Base-by-base conservation (phyloP, 1,140 invertebrate species). In the Drosophila takahashii region DNA sequence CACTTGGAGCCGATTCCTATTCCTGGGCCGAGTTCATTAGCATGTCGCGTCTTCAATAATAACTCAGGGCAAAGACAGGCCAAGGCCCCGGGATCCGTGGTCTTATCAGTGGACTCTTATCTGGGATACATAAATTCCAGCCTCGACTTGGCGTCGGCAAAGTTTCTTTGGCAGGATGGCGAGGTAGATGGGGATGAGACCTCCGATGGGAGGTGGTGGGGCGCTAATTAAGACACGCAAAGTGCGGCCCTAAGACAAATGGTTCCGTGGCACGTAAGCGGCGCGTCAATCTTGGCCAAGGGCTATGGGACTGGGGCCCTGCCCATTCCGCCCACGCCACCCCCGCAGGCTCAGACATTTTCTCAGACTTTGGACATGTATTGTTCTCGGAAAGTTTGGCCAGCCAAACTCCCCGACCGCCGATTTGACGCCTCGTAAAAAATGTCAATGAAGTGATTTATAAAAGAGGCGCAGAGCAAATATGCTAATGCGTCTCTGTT, bases 371-470 rank as follows among this genome's bases (percentile, higher is more conserved):
- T 18, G 77, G 64, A 41, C 58, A 62, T 60, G 36, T 75, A 61
- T 41, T 60, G 56, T 58, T 69, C 61, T 41, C 37, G 27, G 10
- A 59, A 87, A 75, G 51, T 87, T 78, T 64, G 27, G 50, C 18
- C 11, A 11, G 15, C 22, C 22, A 4, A 32, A 4, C 59, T 13
- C 39, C 39, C 9, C 16, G 8, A 32, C 48, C 48, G 48, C 56
- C 41, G 51, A 76, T 65, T 66, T 85, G 52, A 52, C 79, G 83
- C 54, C 59, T 86, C 83, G 75, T 86, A 86, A 89, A 89, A 89
- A 84, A 89, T 89, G 79, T 89, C 84, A 84, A 89, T 89, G 58
- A 89, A 77, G 76, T 84, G 84, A 89, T 89, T 89, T 89, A 83
- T 78, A 77, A 89, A 57, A 64, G 18, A 18, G 5, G 26, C 52